phyloP scores from a whole-genome alignment of 2,797 vertebrate genomes.

The Molothrus aeneus region DNA sequence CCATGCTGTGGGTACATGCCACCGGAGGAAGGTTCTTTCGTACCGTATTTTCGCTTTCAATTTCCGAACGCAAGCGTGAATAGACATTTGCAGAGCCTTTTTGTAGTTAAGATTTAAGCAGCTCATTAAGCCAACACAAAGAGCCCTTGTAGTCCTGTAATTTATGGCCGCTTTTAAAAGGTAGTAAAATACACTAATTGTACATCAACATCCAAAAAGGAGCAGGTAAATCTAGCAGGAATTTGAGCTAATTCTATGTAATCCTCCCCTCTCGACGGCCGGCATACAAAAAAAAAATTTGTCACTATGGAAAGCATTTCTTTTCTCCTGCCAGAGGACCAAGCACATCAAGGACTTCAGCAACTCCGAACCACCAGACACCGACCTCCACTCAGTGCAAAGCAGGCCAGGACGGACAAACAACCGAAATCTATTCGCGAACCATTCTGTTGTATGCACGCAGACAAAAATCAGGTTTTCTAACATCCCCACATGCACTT shows the following conservation, averaged over 20 bases:
- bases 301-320: not conserved
- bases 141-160: constrained; percentile 70
- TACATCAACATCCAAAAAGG: constrained; percentile 73
- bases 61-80: constrained; percentile 14
- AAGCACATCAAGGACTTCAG: not conserved
- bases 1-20: not conserved
- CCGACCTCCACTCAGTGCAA: not conserved
- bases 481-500: not conserved
- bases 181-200: constrained; percentile 80
- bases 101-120: constrained; percentile 67
- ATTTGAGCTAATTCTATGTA: constrained; percentile 71
- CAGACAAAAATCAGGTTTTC: not conserved
- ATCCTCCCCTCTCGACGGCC: constrained; percentile 35
- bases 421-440: not conserved
- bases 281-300: constrained; percentile 17
- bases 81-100: constrained; percentile 19
- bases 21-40: not conserved
- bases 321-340: constrained; percentile 13
- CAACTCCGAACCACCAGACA: not conserved
- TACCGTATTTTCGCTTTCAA: constrained; percentile 34
- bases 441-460: not conserved
- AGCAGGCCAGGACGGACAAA: not conserved
- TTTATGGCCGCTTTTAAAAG: constrained; percentile 81
- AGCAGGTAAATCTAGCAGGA: constrained; percentile 75
- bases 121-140: constrained; percentile 68